These are phyloP conservation scores for Gryllus longicercus DNA, from an alignment of 2,888 invertebrate genomes.

Conservation along the genomic window DNA sequence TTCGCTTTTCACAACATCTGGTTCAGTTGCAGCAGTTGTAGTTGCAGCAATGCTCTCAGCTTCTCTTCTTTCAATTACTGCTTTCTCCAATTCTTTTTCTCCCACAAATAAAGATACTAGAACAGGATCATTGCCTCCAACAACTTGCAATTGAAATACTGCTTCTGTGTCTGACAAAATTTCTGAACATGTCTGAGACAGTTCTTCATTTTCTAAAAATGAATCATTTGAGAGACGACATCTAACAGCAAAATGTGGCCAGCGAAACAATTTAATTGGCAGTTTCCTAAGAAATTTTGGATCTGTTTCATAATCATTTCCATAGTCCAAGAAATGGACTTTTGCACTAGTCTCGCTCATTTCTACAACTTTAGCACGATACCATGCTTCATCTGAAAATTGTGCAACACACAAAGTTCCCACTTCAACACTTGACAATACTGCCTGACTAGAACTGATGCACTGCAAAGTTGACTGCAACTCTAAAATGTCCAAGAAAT, in stretches of 20 bases:
- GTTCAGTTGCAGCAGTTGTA: constrained; percentile 4
- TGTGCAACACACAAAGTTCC: constrained; percentile 70
- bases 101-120: constrained; percentile 48
- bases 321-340: constrained; percentile 73
- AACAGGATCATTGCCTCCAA: constrained; percentile 41
- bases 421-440: constrained; percentile 56
- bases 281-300: constrained; percentile 62
- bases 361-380: constrained; percentile 89
- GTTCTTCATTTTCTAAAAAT: constrained; percentile 61
- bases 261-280: constrained; percentile 47
- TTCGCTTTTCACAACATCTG: constrained; percentile 22
- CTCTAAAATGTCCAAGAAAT: constrained; percentile 54
- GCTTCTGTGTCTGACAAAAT: constrained; percentile 50
- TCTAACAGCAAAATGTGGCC: constrained; percentile 58
- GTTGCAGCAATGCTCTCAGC: constrained; percentile 37
- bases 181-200: constrained; percentile 48
- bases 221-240: constrained; percentile 67
- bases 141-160: constrained; percentile 50
- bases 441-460: constrained; percentile 50
- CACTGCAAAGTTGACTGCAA: constrained; percentile 65
- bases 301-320: constrained; percentile 63
- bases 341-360: constrained; percentile 62
- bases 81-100: constrained; percentile 42
- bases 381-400: constrained; percentile 77
- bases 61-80: constrained; percentile 41